Percentiles rank a stretch among this genome's conserved stretches.
Evolutionary conservation across 2,113 vertebrate species (phyloP).

Genomic region (Camelus dromedarius): DNA sequence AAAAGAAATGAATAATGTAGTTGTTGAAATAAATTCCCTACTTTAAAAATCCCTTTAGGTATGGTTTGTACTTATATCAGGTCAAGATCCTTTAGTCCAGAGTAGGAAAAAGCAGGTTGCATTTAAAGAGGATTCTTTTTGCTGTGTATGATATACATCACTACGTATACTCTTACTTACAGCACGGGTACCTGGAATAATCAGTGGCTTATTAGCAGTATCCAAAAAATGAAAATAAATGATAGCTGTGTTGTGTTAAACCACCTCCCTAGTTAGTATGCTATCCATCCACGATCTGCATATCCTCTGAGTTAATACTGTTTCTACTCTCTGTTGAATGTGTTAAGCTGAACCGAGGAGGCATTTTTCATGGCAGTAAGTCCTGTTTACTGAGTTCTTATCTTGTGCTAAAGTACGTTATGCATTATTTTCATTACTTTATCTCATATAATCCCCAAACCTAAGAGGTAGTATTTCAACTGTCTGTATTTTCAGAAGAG

Average conservation of each 20-base stretch:
- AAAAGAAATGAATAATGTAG: neutral
- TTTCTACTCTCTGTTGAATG: neutral
- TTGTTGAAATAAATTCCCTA: neutral
- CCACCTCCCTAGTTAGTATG: neutral
- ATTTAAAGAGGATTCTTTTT: neutral
- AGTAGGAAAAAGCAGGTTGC: neutral
- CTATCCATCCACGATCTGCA: neutral
- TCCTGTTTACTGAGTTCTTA: neutral
- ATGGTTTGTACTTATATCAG: neutral
- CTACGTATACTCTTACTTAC: neutral
- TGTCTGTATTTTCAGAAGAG: neutral
- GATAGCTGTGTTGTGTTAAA: neutral
- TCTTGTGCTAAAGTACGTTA: neutral
- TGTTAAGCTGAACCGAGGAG: neutral
- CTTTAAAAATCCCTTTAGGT: neutral
- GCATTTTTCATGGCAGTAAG: neutral
- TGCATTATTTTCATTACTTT: constrained; percentile 38
- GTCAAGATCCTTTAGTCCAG: neutral
- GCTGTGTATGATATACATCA: neutral
- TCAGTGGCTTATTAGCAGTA: neutral
- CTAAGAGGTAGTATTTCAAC: neutral
- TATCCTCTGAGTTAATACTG: neutral
- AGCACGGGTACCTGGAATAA: neutral
- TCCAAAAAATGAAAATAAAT: neutral
- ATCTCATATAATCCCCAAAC: neutral